phyloP scores from a whole-genome alignment of 2,888 invertebrate genomes.

The Diabrotica balteata region DNA sequence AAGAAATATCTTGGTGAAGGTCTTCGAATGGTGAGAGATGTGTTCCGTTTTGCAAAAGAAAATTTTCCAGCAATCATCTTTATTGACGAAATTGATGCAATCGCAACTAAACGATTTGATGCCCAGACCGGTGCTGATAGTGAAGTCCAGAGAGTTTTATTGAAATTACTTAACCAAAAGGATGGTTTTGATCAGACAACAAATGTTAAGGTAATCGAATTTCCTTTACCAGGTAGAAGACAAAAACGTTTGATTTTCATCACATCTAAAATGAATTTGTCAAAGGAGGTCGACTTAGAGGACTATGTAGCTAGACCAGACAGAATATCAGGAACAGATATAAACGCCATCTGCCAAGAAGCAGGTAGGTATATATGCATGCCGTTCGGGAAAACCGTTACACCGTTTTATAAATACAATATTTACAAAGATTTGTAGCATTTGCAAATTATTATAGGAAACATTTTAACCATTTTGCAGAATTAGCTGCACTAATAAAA shows the following conservation, averaged over 20 bases:
- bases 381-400: constrained; percentile 99
- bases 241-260: too few species aligned
- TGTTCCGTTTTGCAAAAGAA: constrained; percentile 98
- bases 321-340: constrained; percentile 98
- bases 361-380: constrained; percentile 99
- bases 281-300: constrained; percentile 95
- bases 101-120: constrained; percentile 98
- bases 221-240: too few species aligned
- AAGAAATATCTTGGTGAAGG: constrained; percentile 99
- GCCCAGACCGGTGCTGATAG: constrained; percentile 98
- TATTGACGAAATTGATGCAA: constrained; percentile 99
- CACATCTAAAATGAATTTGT: too few species aligned
- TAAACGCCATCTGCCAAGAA: constrained; percentile 99
- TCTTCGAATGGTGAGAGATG: constrained; percentile 98
- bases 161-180: constrained; percentile 99
- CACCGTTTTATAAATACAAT: constrained; percentile 74
- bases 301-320: constrained; percentile 99
- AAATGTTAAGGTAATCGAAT: constrained; percentile 99
- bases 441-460: too few species aligned
- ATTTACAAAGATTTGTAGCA: too few species aligned
- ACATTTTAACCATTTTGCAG: too few species aligned
- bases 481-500: too few species aligned
- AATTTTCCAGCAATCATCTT: constrained; percentile 99
- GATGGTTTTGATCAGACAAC: constrained; percentile 99
- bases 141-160: constrained; percentile 96